These are phyloP conservation scores for Lycocorax pyrrhopterus DNA, from an alignment of 2,113 vertebrate species.

Conservation along the genomic window DNA sequence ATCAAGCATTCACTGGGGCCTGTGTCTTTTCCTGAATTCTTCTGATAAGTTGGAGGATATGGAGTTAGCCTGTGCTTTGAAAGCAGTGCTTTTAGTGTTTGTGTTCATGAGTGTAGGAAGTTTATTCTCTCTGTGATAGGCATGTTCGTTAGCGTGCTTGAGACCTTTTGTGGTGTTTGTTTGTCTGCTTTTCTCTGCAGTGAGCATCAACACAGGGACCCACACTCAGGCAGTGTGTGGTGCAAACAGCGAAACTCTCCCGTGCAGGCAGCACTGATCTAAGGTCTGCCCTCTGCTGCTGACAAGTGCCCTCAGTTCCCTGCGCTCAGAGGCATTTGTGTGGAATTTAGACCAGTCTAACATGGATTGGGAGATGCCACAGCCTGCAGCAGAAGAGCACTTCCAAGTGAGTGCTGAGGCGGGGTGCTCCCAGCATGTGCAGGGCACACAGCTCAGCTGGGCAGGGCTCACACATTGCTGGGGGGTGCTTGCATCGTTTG, in stretches of 20 bases:
- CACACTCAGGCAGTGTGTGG: accelerated
- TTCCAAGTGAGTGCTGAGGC: accelerated
- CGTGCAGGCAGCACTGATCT: not conserved
- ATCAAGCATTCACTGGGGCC: not conserved
- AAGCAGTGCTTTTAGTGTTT: not conserved
- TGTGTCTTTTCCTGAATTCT: not conserved
- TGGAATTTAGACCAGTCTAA: not conserved
- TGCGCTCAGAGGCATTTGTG: not conserved
- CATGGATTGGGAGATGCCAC: accelerated
- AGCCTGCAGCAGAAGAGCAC: not conserved
- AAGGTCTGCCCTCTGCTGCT: not conserved
- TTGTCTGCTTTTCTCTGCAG: not conserved
- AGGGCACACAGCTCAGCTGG: not conserved
- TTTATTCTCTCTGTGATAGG: not conserved
- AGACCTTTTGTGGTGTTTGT: too few species aligned
- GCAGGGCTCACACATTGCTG: not conserved
- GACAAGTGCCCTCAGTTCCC: not conserved
- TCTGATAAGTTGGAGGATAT: not conserved
- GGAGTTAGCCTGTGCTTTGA: not conserved
- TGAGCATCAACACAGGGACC: not conserved
- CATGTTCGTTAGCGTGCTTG: not conserved
- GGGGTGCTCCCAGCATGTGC: accelerated
- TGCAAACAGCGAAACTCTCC: not conserved
- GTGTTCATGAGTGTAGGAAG: not conserved
- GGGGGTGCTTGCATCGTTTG: not conserved